Evolutionary conservation across 2,797 vertebrate species (phyloP).

Genomic region (Peromyscus nudipes): DNA sequence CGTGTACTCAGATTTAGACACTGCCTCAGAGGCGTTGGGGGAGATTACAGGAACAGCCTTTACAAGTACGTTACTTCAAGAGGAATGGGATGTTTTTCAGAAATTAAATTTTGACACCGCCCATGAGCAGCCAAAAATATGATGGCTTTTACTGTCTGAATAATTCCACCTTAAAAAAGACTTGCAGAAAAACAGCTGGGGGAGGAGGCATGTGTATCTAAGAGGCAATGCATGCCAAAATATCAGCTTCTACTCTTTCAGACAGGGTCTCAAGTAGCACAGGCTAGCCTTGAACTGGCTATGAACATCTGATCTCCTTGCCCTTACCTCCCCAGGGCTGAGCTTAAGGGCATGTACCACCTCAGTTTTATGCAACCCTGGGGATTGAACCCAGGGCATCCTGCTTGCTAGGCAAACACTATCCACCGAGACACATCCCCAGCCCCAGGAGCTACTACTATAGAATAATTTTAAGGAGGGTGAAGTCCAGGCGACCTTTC

Average conservation of each 20-base stretch:
- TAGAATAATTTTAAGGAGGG: slow-evolving; percentile 12
- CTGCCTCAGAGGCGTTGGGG: neutral
- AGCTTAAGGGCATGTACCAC: too few species aligned
- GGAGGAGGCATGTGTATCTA: neutral
- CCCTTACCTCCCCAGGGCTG: neutral
- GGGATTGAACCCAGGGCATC: neutral
- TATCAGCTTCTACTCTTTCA: neutral
- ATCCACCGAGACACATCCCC: neutral
- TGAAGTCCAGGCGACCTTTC: neutral
- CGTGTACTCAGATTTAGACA: neutral
- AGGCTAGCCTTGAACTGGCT: neutral
- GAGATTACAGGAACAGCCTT: neutral
- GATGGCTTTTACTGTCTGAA: neutral
- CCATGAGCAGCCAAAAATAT: slow-evolving; percentile 41
- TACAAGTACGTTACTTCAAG: neutral
- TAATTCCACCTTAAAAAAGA: slow-evolving; percentile 63
- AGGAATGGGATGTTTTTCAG: slow-evolving; percentile 37
- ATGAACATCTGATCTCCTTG: neutral
- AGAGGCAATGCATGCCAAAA: neutral
- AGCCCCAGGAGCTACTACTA: neutral
- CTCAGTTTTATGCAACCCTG: neutral
- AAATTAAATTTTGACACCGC: slow-evolving; percentile 59
- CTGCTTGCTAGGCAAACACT: neutral
- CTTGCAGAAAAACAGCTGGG: slow-evolving; percentile 4
- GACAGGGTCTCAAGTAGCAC: neutral